A percentile compares a stretch with the other conserved stretches of the same genome.
phyloP scores from a whole-genome alignment of 1,140 invertebrate species.

The Bombyx mandarina region DNA sequence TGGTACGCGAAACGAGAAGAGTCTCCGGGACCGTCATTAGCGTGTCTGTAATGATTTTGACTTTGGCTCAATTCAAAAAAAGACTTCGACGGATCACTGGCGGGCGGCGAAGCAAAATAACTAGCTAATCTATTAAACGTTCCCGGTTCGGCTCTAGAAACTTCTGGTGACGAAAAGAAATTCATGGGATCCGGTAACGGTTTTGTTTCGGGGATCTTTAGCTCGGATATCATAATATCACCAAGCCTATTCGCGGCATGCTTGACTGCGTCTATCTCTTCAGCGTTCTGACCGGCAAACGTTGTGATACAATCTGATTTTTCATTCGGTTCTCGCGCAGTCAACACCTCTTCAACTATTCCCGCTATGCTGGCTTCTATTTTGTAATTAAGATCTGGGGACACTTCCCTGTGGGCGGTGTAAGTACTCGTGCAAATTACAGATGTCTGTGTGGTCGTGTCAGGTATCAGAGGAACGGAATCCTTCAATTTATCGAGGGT shows the following conservation, averaged over 20 bases:
- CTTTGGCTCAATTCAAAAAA: conserved; percentile 67
- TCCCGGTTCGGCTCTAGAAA: conserved; percentile 3
- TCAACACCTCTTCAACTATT: conserved; percentile 7
- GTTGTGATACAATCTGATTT: neutral
- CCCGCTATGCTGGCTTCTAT: conserved; percentile 7
- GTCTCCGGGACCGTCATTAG: neutral
- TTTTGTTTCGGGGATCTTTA: neutral
- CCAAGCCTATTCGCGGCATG: too few species aligned
- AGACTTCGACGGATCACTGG: conserved; percentile 48
- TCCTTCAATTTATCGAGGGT: neutral
- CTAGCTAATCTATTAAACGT: conserved; percentile 49
- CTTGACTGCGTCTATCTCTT: neutral
- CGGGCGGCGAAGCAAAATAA: conserved; percentile 39
- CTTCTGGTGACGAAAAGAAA: conserved; percentile 25
- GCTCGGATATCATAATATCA: too few species aligned
- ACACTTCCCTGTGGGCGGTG: neutral
- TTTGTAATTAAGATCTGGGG: conserved; percentile 9
- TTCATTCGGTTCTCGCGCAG: neutral
- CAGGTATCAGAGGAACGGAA: conserved; percentile 17
- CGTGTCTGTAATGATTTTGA: conserved; percentile 56
- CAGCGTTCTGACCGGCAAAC: neutral
- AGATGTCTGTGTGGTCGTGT: conserved; percentile 31
- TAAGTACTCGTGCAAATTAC: conserved; percentile 14
- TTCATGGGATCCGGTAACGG: conserved; percentile 35
- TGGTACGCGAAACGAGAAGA: too few species aligned